phyloP scores from a whole-genome alignment of 2,113 vertebrate species.

The Plecotus auritus region DNA sequence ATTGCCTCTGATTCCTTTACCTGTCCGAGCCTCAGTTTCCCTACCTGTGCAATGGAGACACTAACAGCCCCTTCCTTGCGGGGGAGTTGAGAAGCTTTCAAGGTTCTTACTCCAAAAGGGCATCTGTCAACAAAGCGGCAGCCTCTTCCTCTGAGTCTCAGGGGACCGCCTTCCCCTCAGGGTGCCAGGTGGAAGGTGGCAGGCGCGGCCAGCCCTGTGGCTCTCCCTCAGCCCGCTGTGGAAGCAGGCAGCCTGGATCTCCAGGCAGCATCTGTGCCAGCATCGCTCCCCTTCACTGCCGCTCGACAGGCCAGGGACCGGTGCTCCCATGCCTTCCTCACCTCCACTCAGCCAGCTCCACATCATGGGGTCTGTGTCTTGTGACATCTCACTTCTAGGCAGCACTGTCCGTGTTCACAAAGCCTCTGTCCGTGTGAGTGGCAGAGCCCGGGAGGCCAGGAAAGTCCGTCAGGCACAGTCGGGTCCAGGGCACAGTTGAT shows the following conservation, averaged over 20 bases:
- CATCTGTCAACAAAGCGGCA: neutral
- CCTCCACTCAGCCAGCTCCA: neutral
- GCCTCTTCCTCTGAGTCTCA: neutral
- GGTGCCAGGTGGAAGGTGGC: neutral
- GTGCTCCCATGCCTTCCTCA: rapidly evolving
- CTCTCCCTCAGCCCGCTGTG: neutral
- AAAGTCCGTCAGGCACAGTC: neutral
- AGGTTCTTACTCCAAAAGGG: neutral
- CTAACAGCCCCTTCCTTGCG: neutral
- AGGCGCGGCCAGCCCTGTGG: neutral
- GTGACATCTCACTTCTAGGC: neutral
- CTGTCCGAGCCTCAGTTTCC: neutral
- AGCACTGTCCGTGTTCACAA: neutral
- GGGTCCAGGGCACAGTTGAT: neutral
- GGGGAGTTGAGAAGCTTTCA: neutral
- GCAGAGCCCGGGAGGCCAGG: neutral
- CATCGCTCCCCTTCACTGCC: neutral
- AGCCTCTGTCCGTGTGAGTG: neutral
- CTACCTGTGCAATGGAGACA: neutral
- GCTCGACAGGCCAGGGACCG: neutral
- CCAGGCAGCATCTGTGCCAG: rapidly evolving
- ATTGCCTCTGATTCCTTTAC: neutral
- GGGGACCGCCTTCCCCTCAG: neutral
- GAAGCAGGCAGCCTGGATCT: neutral
- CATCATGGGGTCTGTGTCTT: neutral